Base-by-base conservation (phyloP, 1,140 invertebrate genomes). In the Mamestra configurata region DNA sequence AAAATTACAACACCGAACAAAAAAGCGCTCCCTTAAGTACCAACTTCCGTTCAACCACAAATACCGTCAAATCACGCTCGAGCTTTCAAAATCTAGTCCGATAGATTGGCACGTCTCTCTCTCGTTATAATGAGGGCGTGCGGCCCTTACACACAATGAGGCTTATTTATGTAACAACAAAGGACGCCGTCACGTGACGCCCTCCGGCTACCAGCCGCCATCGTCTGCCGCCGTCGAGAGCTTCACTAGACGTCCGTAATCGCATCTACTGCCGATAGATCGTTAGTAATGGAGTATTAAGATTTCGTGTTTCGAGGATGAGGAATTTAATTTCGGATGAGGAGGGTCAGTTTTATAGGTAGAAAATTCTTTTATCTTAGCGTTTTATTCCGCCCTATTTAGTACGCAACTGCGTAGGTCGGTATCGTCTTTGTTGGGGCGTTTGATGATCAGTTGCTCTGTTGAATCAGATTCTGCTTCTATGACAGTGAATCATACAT, bases 101-200 rank as follows among this genome's bases (percentile, higher is more conserved):
- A 68, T 61, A 82, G 84, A 86, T 87, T 87, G 86, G 83, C 86
- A 87, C 86, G 84, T 86, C 77, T 70, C 77, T 71, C 80, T 81
- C 86, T 84, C 81, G 82, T 71, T 78, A 82, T 86, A 86, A 87
- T 86, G 84, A 85, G 83, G 81, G 84, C 79, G 31, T 66, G 64
- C 66, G 77, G 70, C 77, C 64, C 75, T 51, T 71, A 77, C 71
- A 79, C 82, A 82, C 80, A 89, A 88, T 86, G 84, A 88, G 72
- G 84, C 86, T 86, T 89, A 89, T 89, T 89, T 85, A 79, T 86
- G 80, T 82, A 77, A 84, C 82, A 86, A 89, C 86, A 89, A 87
- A 89, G 77, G 80, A 72, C 40, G 22, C 43, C 6, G 79, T 61
- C 75, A 80, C 83, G 81, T 53, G 71, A 53, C 76, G 57, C 53